A percentile compares a stretch with the other conserved stretches of the same genome.
phyloP scores from a whole-genome alignment of 2,113 vertebrate genomes.

The Lota lota region DNA sequence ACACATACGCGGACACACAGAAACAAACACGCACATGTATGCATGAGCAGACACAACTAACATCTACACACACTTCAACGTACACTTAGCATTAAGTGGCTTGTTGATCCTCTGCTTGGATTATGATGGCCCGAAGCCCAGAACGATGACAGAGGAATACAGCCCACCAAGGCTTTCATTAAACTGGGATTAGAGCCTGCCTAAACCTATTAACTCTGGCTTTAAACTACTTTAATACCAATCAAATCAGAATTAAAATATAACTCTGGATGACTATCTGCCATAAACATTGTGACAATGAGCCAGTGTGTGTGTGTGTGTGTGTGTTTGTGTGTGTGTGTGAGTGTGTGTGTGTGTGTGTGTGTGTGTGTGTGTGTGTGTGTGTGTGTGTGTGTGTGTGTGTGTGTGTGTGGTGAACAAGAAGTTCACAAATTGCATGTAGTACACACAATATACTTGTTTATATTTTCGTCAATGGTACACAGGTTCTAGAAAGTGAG shows the following conservation, averaged over 20 bases:
- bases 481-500: no score
- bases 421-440: not conserved
- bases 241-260: conserved; percentile 77
- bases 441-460: no score
- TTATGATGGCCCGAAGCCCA: conserved; percentile 42
- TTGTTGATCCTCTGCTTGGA: conserved; percentile 45
- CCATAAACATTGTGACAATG: conserved; percentile 12
- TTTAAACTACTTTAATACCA: conserved; percentile 64
- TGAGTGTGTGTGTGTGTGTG: conserved; percentile 10
- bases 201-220: conserved; percentile 65
- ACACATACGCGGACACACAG: not conserved
- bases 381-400: not conserved
- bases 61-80: not conserved
- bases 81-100: conserved; percentile 31
- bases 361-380: conserved; percentile 3
- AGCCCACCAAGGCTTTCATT: conserved; percentile 85
- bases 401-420: not conserved
- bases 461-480: no score
- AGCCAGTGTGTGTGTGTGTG: not conserved
- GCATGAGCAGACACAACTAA: not conserved
- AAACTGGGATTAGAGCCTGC: conserved; percentile 86
- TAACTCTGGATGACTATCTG: conserved; percentile 29
- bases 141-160: conserved; percentile 52
- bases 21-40: conserved; percentile 4
- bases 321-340: not conserved